Conservation (phyloP, 1,140 invertebrate species). For the Drosophila kurseongensis region DNA sequence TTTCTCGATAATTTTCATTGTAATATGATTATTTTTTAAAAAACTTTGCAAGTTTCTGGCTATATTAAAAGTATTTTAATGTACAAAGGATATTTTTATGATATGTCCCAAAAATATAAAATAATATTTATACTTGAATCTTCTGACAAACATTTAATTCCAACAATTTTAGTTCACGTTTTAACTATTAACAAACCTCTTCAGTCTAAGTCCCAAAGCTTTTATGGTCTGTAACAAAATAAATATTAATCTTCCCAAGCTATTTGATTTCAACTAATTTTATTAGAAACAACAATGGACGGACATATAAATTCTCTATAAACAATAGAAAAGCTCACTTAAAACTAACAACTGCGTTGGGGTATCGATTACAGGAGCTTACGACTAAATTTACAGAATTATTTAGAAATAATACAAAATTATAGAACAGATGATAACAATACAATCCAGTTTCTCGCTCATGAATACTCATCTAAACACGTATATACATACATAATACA, state of each 20-base stretch:
- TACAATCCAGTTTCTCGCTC: conserved; percentile 13
- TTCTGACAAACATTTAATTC: background rate
- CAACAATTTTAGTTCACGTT: no score
- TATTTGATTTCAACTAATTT: conserved; percentile 26
- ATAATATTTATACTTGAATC: background rate
- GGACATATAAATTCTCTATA: conserved; percentile 35
- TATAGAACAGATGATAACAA: conserved; percentile 62
- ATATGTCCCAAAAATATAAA: conserved; percentile 5
- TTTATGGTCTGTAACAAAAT: background rate
- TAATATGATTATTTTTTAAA: no score
- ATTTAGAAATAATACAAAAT: conserved; percentile 58
- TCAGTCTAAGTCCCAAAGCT: no score
- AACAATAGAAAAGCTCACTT: conserved; percentile 28
- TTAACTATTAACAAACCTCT: no score
- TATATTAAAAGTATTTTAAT: no score
- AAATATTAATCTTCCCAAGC: background rate
- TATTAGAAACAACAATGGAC: conserved; percentile 50
- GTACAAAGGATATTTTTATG: no score
- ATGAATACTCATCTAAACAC: conserved; percentile 39
- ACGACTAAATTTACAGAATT: conserved; percentile 43
- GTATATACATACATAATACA: conserved; percentile 55
- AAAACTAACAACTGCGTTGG: conserved; percentile 22
- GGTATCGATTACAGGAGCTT: conserved; percentile 27
- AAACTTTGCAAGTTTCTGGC: no score
- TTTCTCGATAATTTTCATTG: no score